Evolutionary conservation across 2,888 invertebrate species (phyloP), one percentile per base, ranked within the genome.

Genomic region (Sinohyriopsis cumingii): DNA sequence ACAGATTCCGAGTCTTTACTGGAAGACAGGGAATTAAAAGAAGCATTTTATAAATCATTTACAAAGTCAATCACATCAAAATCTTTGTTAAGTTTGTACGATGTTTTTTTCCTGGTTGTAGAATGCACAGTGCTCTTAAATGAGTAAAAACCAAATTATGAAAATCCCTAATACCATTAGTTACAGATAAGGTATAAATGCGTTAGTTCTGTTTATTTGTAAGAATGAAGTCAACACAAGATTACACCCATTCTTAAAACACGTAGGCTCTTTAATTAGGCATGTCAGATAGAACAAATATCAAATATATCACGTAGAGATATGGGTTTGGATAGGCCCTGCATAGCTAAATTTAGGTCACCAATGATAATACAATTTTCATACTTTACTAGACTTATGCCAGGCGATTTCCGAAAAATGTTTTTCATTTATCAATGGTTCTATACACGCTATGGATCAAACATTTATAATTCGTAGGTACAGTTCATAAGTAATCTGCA

Each of bases 121-220:
- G 45, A 54, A 57, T n/a, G 56, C 45, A 53, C 19, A 24, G 24
- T 33, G n/a, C 57, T 24, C 63, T 68, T 3, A 68, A 63, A 5
- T 63, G 54, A 25, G 68, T 59, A 57, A 56, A n/a, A 20, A 68
- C 53, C 57, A 68, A 7, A 60, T 63, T 68, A 33, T 68, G 68
- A 45, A 63, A 68, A 54, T 68, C 63, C 63, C 68, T 68, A 3
- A 63, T 59, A 19, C 63, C 68, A 3, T 63, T 56, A 18, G 68
- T 9, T 53, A 68, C 63, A 53, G 62, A 28, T 20, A 63, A 56
- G 18, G 62, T 62, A 19, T 55, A 63, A 45, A 68, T 68, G 63
- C 56, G 54, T n/a, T 19, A 59, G 1, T 45, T 22, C 25, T 64
- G 57, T 9, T 45, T 19, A 24, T 68, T 63, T 53, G 64, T 68